Base-by-base conservation (phyloP, 1,140 invertebrate genomes). In the Daktulosphaira vitifoliae region DNA sequence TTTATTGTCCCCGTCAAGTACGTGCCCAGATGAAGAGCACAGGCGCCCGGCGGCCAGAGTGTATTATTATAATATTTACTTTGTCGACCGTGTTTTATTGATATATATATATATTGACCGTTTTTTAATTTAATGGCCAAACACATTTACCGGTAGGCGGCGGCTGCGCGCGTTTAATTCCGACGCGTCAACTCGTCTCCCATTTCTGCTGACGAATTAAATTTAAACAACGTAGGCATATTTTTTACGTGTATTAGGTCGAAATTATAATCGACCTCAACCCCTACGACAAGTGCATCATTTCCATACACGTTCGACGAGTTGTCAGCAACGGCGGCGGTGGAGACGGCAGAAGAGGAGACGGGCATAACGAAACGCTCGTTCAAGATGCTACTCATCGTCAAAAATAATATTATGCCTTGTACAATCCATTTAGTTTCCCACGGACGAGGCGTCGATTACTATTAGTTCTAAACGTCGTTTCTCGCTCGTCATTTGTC, bases 81-180 rank as follows among this genome's bases (percentile, higher is more conserved):
- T 33, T n/a, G 5, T 33, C 29, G 29, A 5, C 11, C 29, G 29
- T 33, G 29, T 33, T 6, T 11, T 33, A 11, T 6, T 33, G 11
- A 6, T 33, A 33, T 33, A 33, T 33, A 54, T 56, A 15, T 33
- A 42, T 42, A 42, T 42, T 23, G 22, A 16, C 16, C 22, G 52
- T 54, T 15, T 29, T 54, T 16, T 20, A 22, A 56, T 42, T 56
- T 56, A 25, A 38, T 54, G 13, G 33, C 33, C 20, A 20, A n/a
- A 7, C 6, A n/a, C n/a, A 13, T 33, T 33, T 6, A 33, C 5
- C 39, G 53, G n/a, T 38, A 23, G 52, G 33, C 22, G 53, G 38
- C 42, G 20, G 23, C 37, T n/a, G 13, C 13, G 13, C 13, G 5
- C 5, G 5, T 37, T 39, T 6, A 13, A 29, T n/a, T 52, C 26